Conservation (phyloP, 2,797 vertebrate genomes). For the Oreortyx pictus region DNA sequence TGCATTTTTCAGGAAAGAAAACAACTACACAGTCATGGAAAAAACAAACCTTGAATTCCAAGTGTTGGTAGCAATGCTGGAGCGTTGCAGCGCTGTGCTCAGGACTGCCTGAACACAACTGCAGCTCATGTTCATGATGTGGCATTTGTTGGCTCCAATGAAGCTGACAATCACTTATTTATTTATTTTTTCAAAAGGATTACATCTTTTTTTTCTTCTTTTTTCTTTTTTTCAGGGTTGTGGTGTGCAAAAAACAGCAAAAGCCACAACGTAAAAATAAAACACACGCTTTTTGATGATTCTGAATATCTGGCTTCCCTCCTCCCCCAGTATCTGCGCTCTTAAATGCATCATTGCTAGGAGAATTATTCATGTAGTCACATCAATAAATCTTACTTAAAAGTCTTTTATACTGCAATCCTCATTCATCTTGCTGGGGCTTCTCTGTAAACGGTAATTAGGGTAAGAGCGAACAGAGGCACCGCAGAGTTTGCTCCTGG, state of each 20-base stretch:
- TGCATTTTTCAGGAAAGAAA: slow-evolving; percentile 1
- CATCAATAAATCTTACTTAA: slow-evolving; percentile 54
- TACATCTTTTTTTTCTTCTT: neutral
- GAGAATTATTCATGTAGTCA: slow-evolving; percentile 56
- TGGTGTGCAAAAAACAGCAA: neutral
- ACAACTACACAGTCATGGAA: slow-evolving; percentile 37
- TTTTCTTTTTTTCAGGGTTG: accelerated
- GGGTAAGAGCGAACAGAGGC: slow-evolving; percentile 50
- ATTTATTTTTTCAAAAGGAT: neutral
- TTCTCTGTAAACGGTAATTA: slow-evolving; percentile 53
- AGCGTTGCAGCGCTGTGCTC: neutral
- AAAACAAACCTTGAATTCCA: slow-evolving; percentile 1
- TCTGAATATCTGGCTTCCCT: neutral
- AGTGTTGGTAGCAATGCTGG: neutral
- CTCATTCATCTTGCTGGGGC: slow-evolving; percentile 17
- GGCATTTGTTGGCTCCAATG: neutral
- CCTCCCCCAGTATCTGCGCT: slow-evolving; percentile 3
- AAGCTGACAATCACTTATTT: neutral
- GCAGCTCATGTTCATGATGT: neutral
- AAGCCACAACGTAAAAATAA: slow-evolving; percentile 9
- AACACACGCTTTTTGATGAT: neutral
- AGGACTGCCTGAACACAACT: neutral
- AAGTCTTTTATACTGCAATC: slow-evolving; percentile 30
- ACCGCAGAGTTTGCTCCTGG: slow-evolving; percentile 56
- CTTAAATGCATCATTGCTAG: slow-evolving; percentile 32